Base-by-base conservation (phyloP, 1,140 invertebrate species). In the Pygmarrhopalites habei region DNA sequence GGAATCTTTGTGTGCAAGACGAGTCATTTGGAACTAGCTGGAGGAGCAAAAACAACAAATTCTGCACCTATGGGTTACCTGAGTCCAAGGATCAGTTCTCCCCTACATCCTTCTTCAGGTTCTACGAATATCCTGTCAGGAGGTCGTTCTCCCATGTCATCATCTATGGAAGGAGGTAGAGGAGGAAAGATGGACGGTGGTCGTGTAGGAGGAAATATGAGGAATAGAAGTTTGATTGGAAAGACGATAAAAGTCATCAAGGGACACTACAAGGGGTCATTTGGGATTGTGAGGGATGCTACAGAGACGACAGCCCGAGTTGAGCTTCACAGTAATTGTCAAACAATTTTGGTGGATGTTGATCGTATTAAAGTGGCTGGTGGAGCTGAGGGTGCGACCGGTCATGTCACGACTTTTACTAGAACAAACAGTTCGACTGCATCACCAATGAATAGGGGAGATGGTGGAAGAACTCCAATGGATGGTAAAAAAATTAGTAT, bases 1-100 rank as follows among this genome's bases (percentile, higher is more conserved):
- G 95, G 95, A 2, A 93, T 97, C 60, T 98, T 98, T 78, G 95
- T 98, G 1, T 96, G 92, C 74, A 94, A 93, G 77, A 92, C 94
- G 0, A 82, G 91, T 39, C 91, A 97, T 78, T 79, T 98, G 49
- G 85, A 89, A 62, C 77, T 96, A 12, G 92, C 93, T 28, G 95
- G 94, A 41, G 58, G 61, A 52, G 19, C 41, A 26, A 58, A 35
- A 28, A 58, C n/a, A n/a, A n/a, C 43, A 15, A 39, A 14, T 55
- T 3, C 25, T 70, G 1, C 74, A 1, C 72, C 74, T 21, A 77
- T 81, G 49, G 82, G 82, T 26, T 87, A 86, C 66, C 92, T 93
- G 89, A 93, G 90, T 3, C 91, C 92, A 12, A 79, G 90, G 30
- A 84, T 94, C 39, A 83, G 86, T 60, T 92, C 89, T 17, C 91